phyloP scores from a whole-genome alignment of 2,888 invertebrate species.

The Macaria notata region DNA sequence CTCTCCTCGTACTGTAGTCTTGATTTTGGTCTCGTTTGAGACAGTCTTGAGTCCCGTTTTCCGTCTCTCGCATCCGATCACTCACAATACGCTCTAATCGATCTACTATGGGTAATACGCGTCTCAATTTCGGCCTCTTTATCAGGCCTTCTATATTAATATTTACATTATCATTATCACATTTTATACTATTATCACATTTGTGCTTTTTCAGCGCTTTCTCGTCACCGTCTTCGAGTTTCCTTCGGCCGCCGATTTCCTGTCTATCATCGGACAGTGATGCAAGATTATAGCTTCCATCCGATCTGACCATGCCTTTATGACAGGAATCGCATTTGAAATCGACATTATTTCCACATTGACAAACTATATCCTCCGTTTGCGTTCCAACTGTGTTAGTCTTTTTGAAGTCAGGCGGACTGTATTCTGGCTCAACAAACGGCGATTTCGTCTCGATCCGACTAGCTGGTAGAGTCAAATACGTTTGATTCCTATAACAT shows the following conservation, averaged over 20 bases:
- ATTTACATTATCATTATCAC: conserved; percentile 49
- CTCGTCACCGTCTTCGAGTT: conserved; percentile 46
- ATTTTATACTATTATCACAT: conserved; percentile 72
- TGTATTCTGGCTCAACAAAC: conserved; percentile 55
- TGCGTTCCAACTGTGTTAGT: conserved; percentile 68
- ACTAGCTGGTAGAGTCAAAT: conserved; percentile 68
- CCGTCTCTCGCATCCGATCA: conserved; percentile 36
- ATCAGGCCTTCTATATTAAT: conserved; percentile 51
- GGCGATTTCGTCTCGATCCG: conserved; percentile 68
- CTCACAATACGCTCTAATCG: conserved; percentile 63
- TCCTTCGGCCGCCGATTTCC: conserved; percentile 48
- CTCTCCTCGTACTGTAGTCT: conserved; percentile 39
- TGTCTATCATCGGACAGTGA: conserved; percentile 35
- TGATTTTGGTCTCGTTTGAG: too few relatives aligned
- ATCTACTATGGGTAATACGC: conserved; percentile 63
- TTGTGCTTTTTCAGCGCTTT: conserved; percentile 70
- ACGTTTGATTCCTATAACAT: conserved; percentile 73
- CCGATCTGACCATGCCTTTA: conserved; percentile 66
- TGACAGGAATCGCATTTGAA: conserved; percentile 54
- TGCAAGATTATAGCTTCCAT: conserved; percentile 65
- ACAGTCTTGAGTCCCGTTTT: too few relatives aligned
- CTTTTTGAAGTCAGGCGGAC: conserved; percentile 59
- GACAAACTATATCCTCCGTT: conserved; percentile 65
- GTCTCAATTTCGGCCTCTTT: conserved; percentile 68
- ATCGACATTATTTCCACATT: conserved; percentile 57